Conservation (phyloP, 2,113 vertebrate genomes). For the Coracopsis vasa region DNA sequence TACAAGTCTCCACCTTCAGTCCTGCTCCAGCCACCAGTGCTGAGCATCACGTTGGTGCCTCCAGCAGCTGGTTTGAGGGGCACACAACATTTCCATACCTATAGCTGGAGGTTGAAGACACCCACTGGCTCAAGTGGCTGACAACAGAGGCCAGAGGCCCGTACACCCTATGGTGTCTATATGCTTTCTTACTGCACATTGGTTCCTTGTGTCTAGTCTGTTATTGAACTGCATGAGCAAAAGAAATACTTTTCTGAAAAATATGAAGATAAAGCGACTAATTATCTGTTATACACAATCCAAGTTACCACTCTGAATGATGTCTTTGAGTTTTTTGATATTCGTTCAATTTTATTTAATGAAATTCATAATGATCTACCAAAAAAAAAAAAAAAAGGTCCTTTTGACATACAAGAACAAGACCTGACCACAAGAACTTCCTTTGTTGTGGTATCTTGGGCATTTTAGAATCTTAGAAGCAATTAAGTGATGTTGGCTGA, state of each 20-base stretch:
- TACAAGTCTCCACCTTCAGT: fast-evolving
- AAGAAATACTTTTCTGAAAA: not conserved
- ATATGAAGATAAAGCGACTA: not conserved
- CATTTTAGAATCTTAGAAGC: not conserved
- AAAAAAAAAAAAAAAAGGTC: not conserved
- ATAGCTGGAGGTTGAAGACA: not conserved
- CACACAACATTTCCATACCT: not conserved
- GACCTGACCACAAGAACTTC: not conserved
- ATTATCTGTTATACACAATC: not conserved
- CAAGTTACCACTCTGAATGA: not conserved
- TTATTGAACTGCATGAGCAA: not conserved
- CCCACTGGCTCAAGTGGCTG: not conserved
- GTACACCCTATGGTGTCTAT: not conserved
- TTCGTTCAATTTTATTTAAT: not conserved
- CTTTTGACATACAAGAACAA: not conserved
- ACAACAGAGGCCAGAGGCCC: fast-evolving
- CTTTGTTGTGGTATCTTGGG: not conserved
- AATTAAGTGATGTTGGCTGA: not conserved
- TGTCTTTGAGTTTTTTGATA: not conserved
- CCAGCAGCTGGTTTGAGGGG: not conserved
- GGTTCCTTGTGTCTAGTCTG: not conserved
- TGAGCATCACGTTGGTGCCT: fast-evolving
- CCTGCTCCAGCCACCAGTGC: fast-evolving
- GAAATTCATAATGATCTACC: not conserved
- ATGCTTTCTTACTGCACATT: not conserved